Evolutionary conservation across 2,797 vertebrate genomes (phyloP).

Genomic region (Leucoraja ocellata): DNA sequence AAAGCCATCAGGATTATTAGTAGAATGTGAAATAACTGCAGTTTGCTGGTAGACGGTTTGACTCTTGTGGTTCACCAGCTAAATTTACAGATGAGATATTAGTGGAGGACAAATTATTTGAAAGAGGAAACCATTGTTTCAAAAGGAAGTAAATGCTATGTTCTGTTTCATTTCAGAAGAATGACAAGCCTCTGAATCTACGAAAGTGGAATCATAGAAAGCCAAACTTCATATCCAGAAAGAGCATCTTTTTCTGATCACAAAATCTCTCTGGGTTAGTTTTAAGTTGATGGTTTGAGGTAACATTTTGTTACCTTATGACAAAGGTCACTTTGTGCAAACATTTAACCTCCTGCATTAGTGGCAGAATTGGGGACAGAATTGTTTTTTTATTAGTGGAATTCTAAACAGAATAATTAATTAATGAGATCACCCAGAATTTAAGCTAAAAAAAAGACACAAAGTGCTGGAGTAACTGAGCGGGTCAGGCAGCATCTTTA

Average conservation of each 20-base stretch:
- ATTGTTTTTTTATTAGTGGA: not conserved
- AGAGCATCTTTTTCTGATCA: not conserved
- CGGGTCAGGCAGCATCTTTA: no score
- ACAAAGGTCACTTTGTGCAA: not conserved
- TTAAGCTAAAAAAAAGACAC: no score
- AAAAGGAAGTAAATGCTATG: not conserved
- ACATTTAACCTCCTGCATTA: not conserved
- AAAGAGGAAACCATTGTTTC: not conserved
- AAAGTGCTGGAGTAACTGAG: no score
- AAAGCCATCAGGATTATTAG: not conserved
- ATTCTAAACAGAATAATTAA: not conserved
- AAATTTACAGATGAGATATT: not conserved
- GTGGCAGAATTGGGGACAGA: not conserved
- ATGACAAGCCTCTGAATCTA: not conserved
- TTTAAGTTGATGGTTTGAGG: not conserved
- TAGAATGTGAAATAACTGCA: not conserved
- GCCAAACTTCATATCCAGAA: not conserved
- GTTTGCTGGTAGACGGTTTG: not conserved
- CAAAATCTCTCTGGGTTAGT: not conserved
- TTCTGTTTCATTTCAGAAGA: conserved; percentile 11
- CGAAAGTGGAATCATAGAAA: not conserved
- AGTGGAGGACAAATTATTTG: not conserved
- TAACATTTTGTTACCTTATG: not conserved
- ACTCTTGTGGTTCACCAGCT: not conserved
- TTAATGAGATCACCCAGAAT: not conserved